phyloP scores from a whole-genome alignment of 2,888 invertebrate genomes.

The Artemia sinica region DNA sequence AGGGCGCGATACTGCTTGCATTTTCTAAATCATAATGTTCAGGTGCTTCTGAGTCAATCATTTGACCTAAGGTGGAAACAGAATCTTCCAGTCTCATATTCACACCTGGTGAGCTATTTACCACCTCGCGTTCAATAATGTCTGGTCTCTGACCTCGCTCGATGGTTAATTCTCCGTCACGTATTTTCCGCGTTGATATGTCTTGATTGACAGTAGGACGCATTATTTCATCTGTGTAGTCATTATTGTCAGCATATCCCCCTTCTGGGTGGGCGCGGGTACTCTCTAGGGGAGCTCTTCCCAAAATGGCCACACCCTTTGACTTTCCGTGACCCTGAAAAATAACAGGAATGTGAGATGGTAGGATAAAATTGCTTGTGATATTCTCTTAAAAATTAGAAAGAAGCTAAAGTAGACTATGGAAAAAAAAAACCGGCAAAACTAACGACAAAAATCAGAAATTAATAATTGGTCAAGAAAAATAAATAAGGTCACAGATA shows the following conservation, averaged over 20 bases:
- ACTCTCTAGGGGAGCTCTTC: slow-evolving; percentile 34
- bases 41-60: slow-evolving; percentile 47
- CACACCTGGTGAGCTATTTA: slow-evolving; percentile 54
- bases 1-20: slow-evolving; percentile 90
- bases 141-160: slow-evolving; percentile 67
- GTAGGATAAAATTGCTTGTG: too few species aligned
- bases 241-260: slow-evolving; percentile 26
- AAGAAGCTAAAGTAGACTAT: too few species aligned
- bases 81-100: slow-evolving; percentile 35
- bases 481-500: too few species aligned
- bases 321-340: slow-evolving; percentile 25
- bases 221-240: slow-evolving; percentile 31
- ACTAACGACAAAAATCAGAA: too few species aligned
- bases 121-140: slow-evolving; percentile 75
- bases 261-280: slow-evolving; percentile 25
- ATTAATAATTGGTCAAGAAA: too few species aligned
- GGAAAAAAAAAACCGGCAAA: too few species aligned
- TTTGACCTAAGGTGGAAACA: slow-evolving; percentile 26
- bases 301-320: slow-evolving; percentile 48
- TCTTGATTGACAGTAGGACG: slow-evolving; percentile 65
- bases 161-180: slow-evolving; percentile 60
- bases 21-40: slow-evolving; percentile 93
- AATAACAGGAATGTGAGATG: background rate
- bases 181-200: slow-evolving; percentile 68
- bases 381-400: too few species aligned